Percentiles rank a stretch among this genome's conserved stretches.
These are phyloP conservation scores for Arge pagana DNA, from an alignment of 2,888 invertebrate genomes.

Conservation along the genomic window DNA sequence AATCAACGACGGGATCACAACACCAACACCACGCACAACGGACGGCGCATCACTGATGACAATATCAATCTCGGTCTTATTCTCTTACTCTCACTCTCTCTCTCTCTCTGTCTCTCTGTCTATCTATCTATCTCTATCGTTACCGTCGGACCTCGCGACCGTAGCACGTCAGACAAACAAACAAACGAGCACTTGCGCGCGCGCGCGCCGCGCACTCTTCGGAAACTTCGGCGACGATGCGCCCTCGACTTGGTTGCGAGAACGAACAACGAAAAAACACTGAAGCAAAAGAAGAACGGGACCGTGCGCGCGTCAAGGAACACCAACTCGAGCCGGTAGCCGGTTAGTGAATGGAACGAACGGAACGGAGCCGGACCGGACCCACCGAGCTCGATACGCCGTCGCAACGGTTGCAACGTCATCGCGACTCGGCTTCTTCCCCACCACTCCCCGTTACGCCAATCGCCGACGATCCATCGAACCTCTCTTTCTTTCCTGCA, in stretches of 20 bases:
- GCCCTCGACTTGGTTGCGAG: too few species aligned
- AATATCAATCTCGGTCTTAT: too few species aligned
- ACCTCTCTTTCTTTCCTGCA: neutral
- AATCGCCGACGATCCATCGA: neutral
- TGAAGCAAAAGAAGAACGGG: conserved; percentile 27
- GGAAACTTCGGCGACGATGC: too few species aligned
- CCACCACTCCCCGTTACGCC: conserved; percentile 2
- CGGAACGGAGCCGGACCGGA: conserved; percentile 33
- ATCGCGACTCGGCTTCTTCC: conserved; percentile 30
- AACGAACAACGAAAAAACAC: too few species aligned
- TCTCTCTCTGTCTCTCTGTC: conserved; percentile 2
- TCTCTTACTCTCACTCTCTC: neutral
- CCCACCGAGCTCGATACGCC: conserved; percentile 10
- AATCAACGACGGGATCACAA: too few species aligned
- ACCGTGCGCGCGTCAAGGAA: conserved; percentile 30
- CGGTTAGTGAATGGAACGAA: conserved; percentile 51
- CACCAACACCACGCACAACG: too few species aligned
- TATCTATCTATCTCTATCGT: too few species aligned
- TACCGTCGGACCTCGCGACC: too few species aligned
- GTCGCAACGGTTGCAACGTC: conserved; percentile 29
- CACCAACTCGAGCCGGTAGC: conserved; percentile 37
- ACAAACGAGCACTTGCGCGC: too few species aligned
- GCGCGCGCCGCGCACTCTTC: too few species aligned
- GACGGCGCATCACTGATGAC: too few species aligned
- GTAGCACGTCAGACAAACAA: too few species aligned